phyloP scores from a whole-genome alignment of 2,797 vertebrate genomes.

The Adelosebastes latens region DNA sequence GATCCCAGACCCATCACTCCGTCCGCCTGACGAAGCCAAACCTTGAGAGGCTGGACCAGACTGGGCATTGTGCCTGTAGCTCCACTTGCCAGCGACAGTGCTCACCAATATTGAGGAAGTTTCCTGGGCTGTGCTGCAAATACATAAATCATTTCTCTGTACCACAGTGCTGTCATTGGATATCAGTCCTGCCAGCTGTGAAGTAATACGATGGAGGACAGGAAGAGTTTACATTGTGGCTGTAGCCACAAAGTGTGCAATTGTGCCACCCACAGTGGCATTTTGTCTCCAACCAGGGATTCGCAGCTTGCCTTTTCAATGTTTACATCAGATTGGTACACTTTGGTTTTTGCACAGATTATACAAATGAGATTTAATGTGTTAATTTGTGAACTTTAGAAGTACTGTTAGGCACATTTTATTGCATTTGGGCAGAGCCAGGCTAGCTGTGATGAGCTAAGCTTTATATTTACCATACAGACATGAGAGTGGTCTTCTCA shows the following conservation, averaged over 20 bases:
- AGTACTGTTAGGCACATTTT: neutral
- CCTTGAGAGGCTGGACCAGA: constrained; percentile 16
- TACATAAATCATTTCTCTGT: constrained; percentile 30
- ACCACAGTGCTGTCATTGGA: constrained; percentile 3
- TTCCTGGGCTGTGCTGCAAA: constrained; percentile 36
- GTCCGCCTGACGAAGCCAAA: constrained; percentile 11
- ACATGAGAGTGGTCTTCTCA: neutral
- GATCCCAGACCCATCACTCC: constrained; percentile 14
- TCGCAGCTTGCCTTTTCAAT: neutral
- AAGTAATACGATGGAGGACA: constrained; percentile 15
- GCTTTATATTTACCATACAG: neutral
- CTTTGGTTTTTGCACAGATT: neutral
- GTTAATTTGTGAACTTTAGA: neutral
- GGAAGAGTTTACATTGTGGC: neutral
- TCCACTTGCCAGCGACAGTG: constrained; percentile 14
- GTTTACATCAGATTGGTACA: neutral
- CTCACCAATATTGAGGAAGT: constrained; percentile 28
- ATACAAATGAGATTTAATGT: too few relatives aligned
- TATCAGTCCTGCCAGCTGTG: constrained; percentile 25
- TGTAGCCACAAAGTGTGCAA: neutral
- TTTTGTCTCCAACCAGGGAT: neutral
- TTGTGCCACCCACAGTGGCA: neutral
- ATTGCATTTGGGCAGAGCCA: too few relatives aligned
- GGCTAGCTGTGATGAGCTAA: neutral
- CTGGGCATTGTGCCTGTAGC: constrained; percentile 33